Evolutionary conservation across 2,113 vertebrate genomes (phyloP).

Genomic region (Mionectes macconnelli): DNA sequence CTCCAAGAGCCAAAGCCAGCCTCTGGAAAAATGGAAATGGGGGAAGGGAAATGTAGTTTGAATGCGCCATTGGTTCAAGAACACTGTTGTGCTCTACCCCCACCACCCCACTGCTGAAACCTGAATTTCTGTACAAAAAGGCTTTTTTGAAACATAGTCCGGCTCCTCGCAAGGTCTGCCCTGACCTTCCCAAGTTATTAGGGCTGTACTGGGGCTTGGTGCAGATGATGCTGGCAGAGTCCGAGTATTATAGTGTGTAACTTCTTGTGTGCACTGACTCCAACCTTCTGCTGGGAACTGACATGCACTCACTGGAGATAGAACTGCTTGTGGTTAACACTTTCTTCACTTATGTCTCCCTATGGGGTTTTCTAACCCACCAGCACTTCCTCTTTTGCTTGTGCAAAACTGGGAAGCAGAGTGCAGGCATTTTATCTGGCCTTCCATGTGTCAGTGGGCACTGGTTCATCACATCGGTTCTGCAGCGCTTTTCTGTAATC

Average conservation of each 20-base stretch:
- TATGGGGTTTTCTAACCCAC: not conserved
- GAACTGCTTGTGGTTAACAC: not conserved
- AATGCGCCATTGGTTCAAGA: not conserved
- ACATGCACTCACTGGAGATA: not conserved
- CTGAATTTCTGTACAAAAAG: not conserved
- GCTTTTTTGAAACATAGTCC: not conserved
- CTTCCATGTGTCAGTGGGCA: not conserved
- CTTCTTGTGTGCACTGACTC: not conserved
- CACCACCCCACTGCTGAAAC: not conserved
- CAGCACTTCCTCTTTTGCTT: not conserved
- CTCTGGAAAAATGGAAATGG: not conserved
- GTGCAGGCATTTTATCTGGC: not conserved
- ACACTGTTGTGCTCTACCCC: not conserved
- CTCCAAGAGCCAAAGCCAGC: not conserved
- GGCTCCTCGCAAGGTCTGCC: not conserved
- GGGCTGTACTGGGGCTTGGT: not conserved
- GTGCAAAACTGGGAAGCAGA: not conserved
- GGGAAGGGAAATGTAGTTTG: not conserved
- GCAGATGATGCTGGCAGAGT: not conserved
- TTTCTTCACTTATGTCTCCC: not conserved
- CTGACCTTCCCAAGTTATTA: not conserved
- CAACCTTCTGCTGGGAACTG: not conserved
- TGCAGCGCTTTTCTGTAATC: rapidly evolving
- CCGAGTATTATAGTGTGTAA: rapidly evolving
- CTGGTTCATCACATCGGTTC: not conserved